phyloP scores from a whole-genome alignment of 2,888 invertebrate species.

The Osmoderma eremita region DNA sequence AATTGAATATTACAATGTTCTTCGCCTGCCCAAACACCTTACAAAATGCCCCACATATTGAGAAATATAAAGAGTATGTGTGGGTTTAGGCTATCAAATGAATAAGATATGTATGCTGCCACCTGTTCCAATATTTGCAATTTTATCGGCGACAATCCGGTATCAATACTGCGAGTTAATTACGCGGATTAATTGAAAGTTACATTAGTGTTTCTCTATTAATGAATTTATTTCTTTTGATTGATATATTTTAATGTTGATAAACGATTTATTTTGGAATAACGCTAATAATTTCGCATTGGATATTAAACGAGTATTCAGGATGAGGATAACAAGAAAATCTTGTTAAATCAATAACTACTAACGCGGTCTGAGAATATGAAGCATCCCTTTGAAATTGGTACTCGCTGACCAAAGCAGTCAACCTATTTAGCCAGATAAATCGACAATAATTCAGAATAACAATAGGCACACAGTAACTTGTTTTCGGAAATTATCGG shows the following conservation, averaged over 20 bases:
- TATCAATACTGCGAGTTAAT: background rate
- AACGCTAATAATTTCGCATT: background rate
- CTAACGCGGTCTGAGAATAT: slow-evolving; percentile 8
- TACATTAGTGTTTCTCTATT: too few relatives aligned
- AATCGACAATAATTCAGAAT: slow-evolving; percentile 5
- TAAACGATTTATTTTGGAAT: too few relatives aligned
- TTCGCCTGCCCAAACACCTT: slow-evolving; percentile 24
- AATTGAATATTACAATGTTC: slow-evolving; percentile 6
- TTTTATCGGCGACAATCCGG: slow-evolving; percentile 9
- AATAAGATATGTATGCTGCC: slow-evolving; percentile 8
- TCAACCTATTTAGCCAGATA: background rate
- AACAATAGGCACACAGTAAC: background rate
- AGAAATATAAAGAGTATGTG: slow-evolving; percentile 16
- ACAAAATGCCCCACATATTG: slow-evolving; percentile 12
- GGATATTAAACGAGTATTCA: background rate
- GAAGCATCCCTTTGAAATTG: background rate
- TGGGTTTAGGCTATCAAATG: slow-evolving; percentile 10
- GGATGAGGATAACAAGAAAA: slow-evolving; percentile 17
- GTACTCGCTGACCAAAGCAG: too few relatives aligned
- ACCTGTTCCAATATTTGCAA: slow-evolving; percentile 28
- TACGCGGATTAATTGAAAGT: too few relatives aligned
- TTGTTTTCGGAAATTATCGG: slow-evolving; percentile 7
- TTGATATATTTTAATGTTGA: too few relatives aligned
- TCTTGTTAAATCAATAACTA: slow-evolving; percentile 33
- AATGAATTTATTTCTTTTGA: too few relatives aligned